A percentile compares a stretch with the other conserved stretches of the same genome.
phyloP scores from a whole-genome alignment of 1,140 invertebrate genomes.

The Micrasema minimum region DNA sequence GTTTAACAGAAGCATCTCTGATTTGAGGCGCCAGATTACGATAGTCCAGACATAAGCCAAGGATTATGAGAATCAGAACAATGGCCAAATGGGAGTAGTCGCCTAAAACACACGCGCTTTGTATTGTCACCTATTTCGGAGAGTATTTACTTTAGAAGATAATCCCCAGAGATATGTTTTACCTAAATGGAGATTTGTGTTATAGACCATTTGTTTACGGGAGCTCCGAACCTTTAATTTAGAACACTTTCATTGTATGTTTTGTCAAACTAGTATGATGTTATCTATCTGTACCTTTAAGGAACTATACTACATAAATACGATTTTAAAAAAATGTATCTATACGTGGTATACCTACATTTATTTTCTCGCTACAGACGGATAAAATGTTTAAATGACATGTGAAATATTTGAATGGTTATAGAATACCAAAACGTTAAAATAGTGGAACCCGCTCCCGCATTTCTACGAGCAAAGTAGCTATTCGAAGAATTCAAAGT shows the following conservation, averaged over 20 bases:
- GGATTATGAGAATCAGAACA: conserved; percentile 22
- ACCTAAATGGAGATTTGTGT: conserved; percentile 30
- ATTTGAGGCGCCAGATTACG: conserved; percentile 51
- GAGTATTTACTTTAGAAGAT: conserved; percentile 36
- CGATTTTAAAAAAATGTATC: no score
- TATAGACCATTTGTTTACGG: conserved; percentile 24
- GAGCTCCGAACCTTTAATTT: conserved; percentile 22
- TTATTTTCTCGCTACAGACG: no score
- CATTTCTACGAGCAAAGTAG: conserved; percentile 10
- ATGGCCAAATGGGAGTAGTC: conserved; percentile 35
- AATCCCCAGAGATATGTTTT: conserved; percentile 36
- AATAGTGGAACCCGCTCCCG: conserved; percentile 19
- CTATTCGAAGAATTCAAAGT: conserved; percentile 14
- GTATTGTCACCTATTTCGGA: conserved; percentile 36
- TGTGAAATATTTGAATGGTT: background rate
- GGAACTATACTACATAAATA: no score
- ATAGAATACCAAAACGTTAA: background rate
- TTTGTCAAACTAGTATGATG: no score
- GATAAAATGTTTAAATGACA: background rate
- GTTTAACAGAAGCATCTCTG: conserved; percentile 38
- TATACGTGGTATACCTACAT: no score
- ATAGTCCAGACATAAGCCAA: conserved; percentile 32
- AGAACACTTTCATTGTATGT: conserved; percentile 7
- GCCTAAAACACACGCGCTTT: conserved; percentile 32
- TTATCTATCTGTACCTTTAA: no score